phyloP scores from a whole-genome alignment of 1,140 invertebrate species.

The Charaxes varanes region DNA sequence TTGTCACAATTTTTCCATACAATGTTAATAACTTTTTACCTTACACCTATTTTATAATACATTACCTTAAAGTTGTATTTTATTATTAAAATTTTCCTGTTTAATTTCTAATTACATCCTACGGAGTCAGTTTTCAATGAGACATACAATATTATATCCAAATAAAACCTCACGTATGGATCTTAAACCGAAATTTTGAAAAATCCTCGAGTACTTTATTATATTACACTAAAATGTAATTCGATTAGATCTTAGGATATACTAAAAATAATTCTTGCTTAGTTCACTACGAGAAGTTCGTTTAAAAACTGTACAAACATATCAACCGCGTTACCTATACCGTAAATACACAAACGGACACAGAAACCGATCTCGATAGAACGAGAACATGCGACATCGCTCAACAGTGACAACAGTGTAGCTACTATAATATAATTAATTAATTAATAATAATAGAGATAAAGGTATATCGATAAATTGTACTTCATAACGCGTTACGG shows the following conservation, averaged over 20 bases:
- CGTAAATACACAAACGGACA: conserved; percentile 25
- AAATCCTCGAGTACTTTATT: conserved; percentile 52
- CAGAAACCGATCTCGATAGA: conserved; percentile 21
- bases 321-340: conserved; percentile 29
- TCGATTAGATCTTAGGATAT: conserved; percentile 70
- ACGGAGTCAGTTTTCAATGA: conserved; percentile 58
- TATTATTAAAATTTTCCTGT: conserved; percentile 67
- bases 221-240: conserved; percentile 68
- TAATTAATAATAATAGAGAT: conserved; percentile 39
- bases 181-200: conserved; percentile 52
- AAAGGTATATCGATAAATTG: conserved; percentile 51
- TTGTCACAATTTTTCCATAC: conserved; percentile 74
- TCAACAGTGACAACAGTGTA: conserved; percentile 43
- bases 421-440: conserved; percentile 28
- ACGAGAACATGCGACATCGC: conserved; percentile 35
- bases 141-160: conserved; percentile 42
- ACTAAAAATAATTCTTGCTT: conserved; percentile 72
- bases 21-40: conserved; percentile 74
- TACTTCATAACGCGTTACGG: conserved; percentile 45
- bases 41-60: conserved; percentile 73
- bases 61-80: conserved; percentile 69
- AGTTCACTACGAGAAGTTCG: conserved; percentile 64
- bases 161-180: conserved; percentile 46
- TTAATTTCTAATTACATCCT: conserved; percentile 65
- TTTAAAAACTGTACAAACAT: conserved; percentile 73